These are phyloP conservation scores for Phasia obesa DNA, from an alignment of 2,888 invertebrate species.

Conservation along the genomic window DNA sequence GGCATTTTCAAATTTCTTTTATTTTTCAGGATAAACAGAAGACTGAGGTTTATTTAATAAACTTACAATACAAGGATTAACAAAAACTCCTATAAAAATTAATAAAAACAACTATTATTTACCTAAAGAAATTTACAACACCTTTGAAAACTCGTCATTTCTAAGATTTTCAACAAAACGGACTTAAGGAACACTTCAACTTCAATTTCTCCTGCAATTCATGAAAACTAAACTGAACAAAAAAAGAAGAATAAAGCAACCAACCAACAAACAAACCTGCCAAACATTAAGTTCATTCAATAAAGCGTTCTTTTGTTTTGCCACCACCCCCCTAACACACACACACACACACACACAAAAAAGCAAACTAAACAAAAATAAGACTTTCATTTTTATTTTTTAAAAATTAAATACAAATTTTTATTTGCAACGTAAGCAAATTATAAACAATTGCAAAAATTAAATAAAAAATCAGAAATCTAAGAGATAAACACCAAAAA, in stretches of 20 bases:
- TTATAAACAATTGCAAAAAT: conserved; percentile 37
- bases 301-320: conserved; percentile 47
- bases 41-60: conserved; percentile 76
- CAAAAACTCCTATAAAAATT: conserved; percentile 60
- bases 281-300: conserved; percentile 62
- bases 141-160: conserved; percentile 40
- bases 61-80: conserved; percentile 54
- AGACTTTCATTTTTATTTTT: conserved; percentile 45
- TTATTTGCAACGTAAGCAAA: conserved; percentile 51
- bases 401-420: conserved; percentile 32
- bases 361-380: conserved; percentile 26
- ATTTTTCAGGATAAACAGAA: conserved; percentile 78
- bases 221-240: conserved; percentile 9
- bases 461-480: conserved; percentile 22
- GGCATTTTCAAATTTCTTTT: background rate
- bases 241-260: conserved; percentile 27
- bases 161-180: conserved; percentile 28
- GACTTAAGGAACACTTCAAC: conserved; percentile 35
- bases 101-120: conserved; percentile 60
- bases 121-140: conserved; percentile 43
- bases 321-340: too few relatives aligned
- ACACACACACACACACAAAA: too few relatives aligned
- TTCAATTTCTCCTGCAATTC: conserved; percentile 43
- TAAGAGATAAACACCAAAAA: conserved; percentile 58
- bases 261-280: conserved; percentile 60